These are phyloP conservation scores for Coleophora deauratella DNA, from an alignment of 2,888 invertebrate species.

Conservation along the genomic window DNA sequence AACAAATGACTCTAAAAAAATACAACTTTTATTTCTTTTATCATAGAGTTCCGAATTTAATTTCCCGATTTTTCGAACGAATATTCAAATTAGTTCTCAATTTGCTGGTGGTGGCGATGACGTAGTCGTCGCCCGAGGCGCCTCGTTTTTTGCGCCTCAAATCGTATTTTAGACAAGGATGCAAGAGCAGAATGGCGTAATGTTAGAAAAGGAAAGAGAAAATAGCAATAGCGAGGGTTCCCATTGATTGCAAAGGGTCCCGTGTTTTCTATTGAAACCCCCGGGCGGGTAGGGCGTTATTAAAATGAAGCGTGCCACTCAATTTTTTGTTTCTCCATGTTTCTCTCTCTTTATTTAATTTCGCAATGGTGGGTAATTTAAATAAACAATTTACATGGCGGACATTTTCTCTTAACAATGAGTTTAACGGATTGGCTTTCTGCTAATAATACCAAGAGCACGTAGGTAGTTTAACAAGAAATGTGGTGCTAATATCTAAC, in stretches of 20 bases:
- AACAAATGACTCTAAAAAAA: slow-evolving; percentile 1
- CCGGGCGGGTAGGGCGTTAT: slow-evolving; percentile 54
- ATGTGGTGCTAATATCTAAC: no score
- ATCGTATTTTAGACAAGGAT: slow-evolving; percentile 46
- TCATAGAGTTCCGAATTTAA: slow-evolving; percentile 16
- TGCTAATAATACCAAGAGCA: no score
- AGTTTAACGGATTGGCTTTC: no score
- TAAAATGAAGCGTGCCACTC: slow-evolving; percentile 43
- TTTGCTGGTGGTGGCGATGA: no score
- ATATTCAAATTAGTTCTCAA: slow-evolving; percentile 16
- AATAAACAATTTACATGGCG: slow-evolving; percentile 64
- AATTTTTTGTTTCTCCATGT: no score
- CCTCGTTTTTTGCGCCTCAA: slow-evolving; percentile 35
- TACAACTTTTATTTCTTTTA: no score
- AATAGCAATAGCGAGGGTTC: slow-evolving; percentile 52
- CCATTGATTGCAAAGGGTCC: slow-evolving; percentile 66
- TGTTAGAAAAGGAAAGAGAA: slow-evolving; percentile 32
- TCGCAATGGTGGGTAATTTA: slow-evolving; percentile 66
- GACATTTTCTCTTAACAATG: slow-evolving; percentile 35
- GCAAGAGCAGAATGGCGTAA: slow-evolving; percentile 7
- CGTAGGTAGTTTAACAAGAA: no score
- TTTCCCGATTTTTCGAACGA: not conserved
- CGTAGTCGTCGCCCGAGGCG: slow-evolving; percentile 47
- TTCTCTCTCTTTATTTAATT: slow-evolving; percentile 70
- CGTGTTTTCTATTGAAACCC: slow-evolving; percentile 47